These are phyloP conservation scores for Camarhynchus parvulus DNA, from an alignment of 2,113 vertebrate genomes.

Conservation along the genomic window DNA sequence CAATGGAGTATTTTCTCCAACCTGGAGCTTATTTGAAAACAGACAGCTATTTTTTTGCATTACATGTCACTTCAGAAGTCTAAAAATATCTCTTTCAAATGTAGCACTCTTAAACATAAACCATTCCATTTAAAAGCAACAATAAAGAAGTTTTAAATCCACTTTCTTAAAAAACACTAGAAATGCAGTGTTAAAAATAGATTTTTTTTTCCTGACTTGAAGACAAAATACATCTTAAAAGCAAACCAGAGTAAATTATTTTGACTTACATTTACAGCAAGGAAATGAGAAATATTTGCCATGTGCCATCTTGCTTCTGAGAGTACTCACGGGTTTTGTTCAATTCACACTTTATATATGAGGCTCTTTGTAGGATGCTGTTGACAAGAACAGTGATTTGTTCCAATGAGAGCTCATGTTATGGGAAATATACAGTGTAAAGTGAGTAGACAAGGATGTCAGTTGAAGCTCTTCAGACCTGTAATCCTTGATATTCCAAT, in stretches of 20 bases:
- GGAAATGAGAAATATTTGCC: neutral
- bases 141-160: neutral
- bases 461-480: neutral
- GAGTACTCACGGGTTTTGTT: neutral
- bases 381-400: neutral
- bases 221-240: neutral
- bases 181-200: neutral
- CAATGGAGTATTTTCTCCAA: neutral
- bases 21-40: conserved; percentile 3
- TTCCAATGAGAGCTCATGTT: neutral
- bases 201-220: neutral
- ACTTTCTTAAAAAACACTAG: neutral
- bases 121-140: neutral
- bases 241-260: neutral
- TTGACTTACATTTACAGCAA: neutral
- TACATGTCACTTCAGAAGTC: neutral
- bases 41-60: neutral
- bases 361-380: neutral
- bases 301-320: neutral
- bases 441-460: neutral
- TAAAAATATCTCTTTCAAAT: conserved; percentile 46
- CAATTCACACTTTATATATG: neutral
- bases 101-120: neutral
- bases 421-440: neutral
- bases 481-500: neutral